Base-by-base conservation (phyloP, 2,113 vertebrate genomes). In the Andinoacara biseriatus region DNA sequence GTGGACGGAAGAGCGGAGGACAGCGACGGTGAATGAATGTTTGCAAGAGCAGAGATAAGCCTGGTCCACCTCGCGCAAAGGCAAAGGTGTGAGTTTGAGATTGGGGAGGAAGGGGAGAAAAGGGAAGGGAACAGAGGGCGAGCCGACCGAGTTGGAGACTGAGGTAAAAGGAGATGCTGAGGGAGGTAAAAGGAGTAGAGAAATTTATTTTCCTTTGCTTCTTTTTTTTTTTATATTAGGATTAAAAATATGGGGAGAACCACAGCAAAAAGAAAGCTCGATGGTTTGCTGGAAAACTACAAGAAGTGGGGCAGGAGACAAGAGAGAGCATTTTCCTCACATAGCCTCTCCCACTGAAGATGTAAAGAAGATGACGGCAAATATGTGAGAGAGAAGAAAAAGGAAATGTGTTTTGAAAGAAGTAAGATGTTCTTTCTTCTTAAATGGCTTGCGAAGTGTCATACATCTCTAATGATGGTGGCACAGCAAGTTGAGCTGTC, bases 11-110 rank as follows among this genome's bases (percentile, higher is more conserved):
- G 54, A 80, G 74, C 52, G 69, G 22, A 80, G 83, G 83, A 85
- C 75, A 65, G 86, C n/a, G 9, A 62, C 24, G 1, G 69, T 7
- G 33, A 86, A 88, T 72, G 81, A 74, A 80, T 89, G 87, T 90
- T 92, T 81, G 80, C 79, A 65, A 57, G 78, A 56, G 24, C 40
- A 3, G 58, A 89, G 89, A 93, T 90, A 87, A 93, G 84, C 49
- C 58, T 7, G 10, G 82, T 80, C 89, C 80, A 58, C 67, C 76
- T 67, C 5, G 0, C 10, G 9, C 49, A 58, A 2, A 85, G 54
- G 61, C 40, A 74, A 89, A 88, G 86, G 79, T 89, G 89, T 26
- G 35, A 54, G 74, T 76, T 74, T 56, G 67, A 90, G 89, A 91
- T 90, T 87, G 65, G 59, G 86, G 54, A 79, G 75, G 38, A 49